Evolutionary conservation across 2,888 invertebrate species (phyloP), one percentile per base, ranked within the genome.

Genomic region (Ectropis crepuscularia): DNA sequence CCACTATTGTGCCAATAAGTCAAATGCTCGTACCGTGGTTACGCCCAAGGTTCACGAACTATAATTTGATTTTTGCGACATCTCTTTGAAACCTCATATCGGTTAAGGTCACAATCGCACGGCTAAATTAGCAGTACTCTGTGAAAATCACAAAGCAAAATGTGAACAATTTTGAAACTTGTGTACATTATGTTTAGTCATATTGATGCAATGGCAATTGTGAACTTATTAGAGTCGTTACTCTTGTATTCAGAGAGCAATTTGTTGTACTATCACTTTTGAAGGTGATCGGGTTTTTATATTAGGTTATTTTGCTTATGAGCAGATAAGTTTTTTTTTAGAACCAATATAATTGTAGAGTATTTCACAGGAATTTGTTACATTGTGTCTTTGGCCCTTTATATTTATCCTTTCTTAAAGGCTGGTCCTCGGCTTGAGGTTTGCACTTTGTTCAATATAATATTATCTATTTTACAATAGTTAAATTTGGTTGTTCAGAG

Each of bases 91-190:
- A 54, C 49, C 9, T 9, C 39, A 63, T 41, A 59, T 51, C 45
- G 63, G 63, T 59, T 49, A 63, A 63, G 63, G 63, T 63, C 63
- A 54, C 12, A 42, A 45, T 53, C 16, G 42, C 9, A 47, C 28
- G 28, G 10, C 11, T 9, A 49, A 48, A 62, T 63, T 63, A 63
- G 50, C 59, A 55, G 10, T 12, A 41, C 41, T 49, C 41, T 12
- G 58, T 10, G 16, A 28, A 16, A 63, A 63, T 58, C 12, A 49
- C 7, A 36, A 50, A 45, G 16, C 54, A 5, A 54, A 58, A 58
- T 55, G 38, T 53, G 45, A 48, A 43, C 49, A 59, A 50, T 58
- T 54, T 58, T 58, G 58, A 46, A 63, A 63, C 53, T 11, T 12
- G 37, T 53, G 7, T 51, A 53, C 47, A 41, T 57, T 41, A 45